phyloP scores from a whole-genome alignment of 1,140 invertebrate species.

The Tenebrio molitor region DNA sequence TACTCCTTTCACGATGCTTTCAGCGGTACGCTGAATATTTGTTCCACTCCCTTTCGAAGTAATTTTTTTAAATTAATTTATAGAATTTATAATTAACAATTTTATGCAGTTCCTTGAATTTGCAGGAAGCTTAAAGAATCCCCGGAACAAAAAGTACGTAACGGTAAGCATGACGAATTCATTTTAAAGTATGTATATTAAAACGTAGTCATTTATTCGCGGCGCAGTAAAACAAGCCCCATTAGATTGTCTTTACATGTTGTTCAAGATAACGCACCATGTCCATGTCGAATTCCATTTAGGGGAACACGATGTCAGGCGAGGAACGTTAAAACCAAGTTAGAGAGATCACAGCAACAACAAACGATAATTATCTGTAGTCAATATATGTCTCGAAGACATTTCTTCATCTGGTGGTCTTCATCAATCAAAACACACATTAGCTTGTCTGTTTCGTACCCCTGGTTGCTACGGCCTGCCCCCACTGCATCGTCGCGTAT shows the following conservation, averaged over 20 bases:
- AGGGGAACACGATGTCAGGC: constrained; percentile 10
- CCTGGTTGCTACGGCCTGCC: constrained; percentile 30
- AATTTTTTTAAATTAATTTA: no score
- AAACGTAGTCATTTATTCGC: no score
- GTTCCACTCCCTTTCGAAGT: no score
- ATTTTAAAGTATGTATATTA: no score
- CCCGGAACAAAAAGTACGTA: no score
- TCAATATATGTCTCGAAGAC: constrained; percentile 62
- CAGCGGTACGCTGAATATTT: no score
- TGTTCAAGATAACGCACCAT: constrained; percentile 37
- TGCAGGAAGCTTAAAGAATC: no score
- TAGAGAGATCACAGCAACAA: constrained; percentile 23
- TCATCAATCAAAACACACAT: constrained; percentile 63
- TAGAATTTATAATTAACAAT: no score
- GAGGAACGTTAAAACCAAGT: not conserved
- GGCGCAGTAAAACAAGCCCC: not conserved
- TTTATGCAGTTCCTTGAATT: no score
- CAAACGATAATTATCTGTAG: constrained; percentile 61
- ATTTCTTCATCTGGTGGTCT: constrained; percentile 65
- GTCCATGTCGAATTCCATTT: constrained; percentile 42
- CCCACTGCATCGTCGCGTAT: constrained; percentile 39
- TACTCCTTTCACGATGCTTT: no score
- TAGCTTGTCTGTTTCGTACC: constrained; percentile 57
- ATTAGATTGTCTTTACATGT: constrained; percentile 15
- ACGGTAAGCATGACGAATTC: no score